Percentiles rank a stretch among this genome's conserved stretches.
phyloP scores from a whole-genome alignment of 30 jellyfish, hydroid and myxozoan species.

The Chrysaora quinquecirrha region DNA sequence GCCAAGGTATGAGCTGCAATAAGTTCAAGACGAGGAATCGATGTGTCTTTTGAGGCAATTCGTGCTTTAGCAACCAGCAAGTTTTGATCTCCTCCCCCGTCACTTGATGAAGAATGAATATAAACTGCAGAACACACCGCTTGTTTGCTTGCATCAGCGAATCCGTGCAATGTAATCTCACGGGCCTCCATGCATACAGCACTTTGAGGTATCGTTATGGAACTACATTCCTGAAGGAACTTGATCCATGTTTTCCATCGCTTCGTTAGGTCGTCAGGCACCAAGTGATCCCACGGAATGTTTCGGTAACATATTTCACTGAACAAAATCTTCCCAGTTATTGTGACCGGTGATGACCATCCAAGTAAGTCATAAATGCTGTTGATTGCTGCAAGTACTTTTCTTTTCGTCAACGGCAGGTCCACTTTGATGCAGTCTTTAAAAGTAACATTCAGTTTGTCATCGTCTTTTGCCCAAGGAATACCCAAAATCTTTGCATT shows the following conservation, averaged over 20 bases:
- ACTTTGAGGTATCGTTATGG: not conserved
- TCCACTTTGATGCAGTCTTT: not conserved
- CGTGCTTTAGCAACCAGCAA: constrained; percentile 38
- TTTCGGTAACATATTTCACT: not conserved
- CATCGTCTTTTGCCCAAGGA: not conserved
- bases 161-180: constrained; percentile 6
- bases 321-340: constrained; percentile 13
- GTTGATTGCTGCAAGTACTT: not conserved
- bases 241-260: not conserved
- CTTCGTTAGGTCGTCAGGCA: no score
- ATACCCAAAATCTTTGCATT: not conserved
- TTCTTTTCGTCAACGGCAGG: constrained; percentile 6
- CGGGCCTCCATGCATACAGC: not conserved
- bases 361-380: constrained; percentile 4
- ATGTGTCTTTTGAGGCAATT: constrained; percentile 13
- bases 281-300: not conserved
- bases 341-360: constrained; percentile 1
- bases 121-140: constrained; percentile 40
- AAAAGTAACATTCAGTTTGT: not conserved
- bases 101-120: not conserved
- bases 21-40: constrained; percentile 62
- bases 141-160: constrained; percentile 58
- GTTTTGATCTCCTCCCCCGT: constrained; percentile 1
- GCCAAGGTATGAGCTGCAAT: constrained; percentile 60
- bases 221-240: not conserved